Conservation (phyloP, 2,797 vertebrate species). For the Acropternis orthonyx region DNA sequence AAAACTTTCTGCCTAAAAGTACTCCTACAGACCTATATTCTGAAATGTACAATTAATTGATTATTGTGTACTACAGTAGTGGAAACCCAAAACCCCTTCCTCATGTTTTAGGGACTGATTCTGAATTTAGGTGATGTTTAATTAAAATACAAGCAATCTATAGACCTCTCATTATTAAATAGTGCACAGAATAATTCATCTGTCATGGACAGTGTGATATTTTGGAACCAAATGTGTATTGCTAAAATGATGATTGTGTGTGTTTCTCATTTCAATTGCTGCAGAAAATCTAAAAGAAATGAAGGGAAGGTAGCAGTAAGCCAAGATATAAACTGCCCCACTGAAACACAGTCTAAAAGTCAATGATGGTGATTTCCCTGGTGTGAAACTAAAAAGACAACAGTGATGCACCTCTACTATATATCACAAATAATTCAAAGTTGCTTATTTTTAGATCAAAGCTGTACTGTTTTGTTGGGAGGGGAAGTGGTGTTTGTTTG, state of each 20-base stretch:
- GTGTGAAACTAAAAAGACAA: neutral
- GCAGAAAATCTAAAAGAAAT: conserved; percentile 28
- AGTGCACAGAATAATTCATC: conserved; percentile 50
- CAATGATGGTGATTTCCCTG: neutral
- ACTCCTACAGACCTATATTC: neutral
- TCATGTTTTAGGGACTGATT: neutral
- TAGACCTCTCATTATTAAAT: conserved; percentile 40
- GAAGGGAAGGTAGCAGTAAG: conserved; percentile 4
- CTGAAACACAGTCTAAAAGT: conserved; percentile 40
- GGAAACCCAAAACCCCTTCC: neutral
- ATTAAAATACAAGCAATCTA: conserved; percentile 49
- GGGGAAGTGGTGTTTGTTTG: too few relatives aligned
- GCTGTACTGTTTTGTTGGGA: neutral
- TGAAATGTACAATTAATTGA: neutral
- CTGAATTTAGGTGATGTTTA: conserved; percentile 26
- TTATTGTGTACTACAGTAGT: neutral
- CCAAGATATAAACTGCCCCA: conserved; percentile 16
- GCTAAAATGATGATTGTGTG: neutral
- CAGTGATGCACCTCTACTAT: neutral
- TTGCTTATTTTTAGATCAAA: neutral
- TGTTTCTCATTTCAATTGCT: conserved; percentile 21
- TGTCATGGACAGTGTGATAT: neutral
- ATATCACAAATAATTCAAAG: neutral
- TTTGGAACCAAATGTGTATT: conserved; percentile 6
- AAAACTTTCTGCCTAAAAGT: neutral